These are phyloP conservation scores for Penaeus monodon DNA, from an alignment of 2,888 invertebrate genomes.

Conservation along the genomic window DNA sequence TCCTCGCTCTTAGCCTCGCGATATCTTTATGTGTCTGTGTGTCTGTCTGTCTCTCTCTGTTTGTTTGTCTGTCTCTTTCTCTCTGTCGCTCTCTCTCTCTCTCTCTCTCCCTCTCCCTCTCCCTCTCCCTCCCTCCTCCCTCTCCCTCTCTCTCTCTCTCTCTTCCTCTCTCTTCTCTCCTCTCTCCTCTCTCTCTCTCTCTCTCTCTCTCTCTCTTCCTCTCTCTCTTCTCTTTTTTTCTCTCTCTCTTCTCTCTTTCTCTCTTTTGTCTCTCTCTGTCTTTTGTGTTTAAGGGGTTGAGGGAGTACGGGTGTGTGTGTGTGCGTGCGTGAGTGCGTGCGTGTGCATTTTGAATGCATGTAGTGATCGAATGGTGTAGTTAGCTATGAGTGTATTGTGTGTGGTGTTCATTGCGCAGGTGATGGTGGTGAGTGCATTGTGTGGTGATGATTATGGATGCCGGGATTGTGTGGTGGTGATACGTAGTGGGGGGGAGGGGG, in stretches of 20 bases:
- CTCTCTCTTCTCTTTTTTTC: neutral
- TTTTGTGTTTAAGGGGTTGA: neutral
- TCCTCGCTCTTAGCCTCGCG: neutral
- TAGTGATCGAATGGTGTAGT: neutral
- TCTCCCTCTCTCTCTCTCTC: conserved; percentile 14
- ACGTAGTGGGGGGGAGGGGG: neutral
- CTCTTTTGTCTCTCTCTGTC: neutral
- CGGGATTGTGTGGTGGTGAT: neutral
- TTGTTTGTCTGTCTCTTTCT: neutral
- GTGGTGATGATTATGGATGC: no score
- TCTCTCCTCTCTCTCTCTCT: neutral
- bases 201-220: neutral
- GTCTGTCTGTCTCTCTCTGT: neutral
- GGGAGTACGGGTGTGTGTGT: neutral
- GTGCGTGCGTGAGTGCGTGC: neutral
- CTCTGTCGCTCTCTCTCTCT: conserved; percentile 7
- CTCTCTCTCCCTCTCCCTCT: neutral
- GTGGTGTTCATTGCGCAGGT: no score
- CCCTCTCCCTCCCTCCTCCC: neutral
- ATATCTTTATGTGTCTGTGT: no score
- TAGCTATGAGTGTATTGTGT: no score
- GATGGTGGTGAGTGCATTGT: no score
- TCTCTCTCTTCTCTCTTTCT: neutral
- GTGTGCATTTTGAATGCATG: neutral
- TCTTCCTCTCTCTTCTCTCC: neutral